Evolutionary conservation across 37 sponge, comb jelly and placozoan species (phyloP), one percentile per base, ranked within the genome.

Genomic region (Diacarnus erythraeanus): DNA sequence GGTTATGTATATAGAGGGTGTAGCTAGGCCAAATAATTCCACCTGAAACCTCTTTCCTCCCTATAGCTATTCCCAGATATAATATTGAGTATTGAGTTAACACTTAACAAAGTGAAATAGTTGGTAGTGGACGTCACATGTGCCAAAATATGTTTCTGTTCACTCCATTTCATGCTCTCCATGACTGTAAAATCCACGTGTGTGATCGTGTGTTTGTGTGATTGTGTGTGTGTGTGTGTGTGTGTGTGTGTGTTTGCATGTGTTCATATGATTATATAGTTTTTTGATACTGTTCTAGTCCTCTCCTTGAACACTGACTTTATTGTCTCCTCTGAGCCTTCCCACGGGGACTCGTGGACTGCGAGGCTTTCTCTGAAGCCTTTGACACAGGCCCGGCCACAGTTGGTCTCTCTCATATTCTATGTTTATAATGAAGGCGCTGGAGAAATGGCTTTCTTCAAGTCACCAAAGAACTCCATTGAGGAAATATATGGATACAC

Each of bases 391-490:
- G 0, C 51, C 30, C 54, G 38, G 9, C 70, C 87, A 0, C 34
- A 47, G 20, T 71, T 81, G 27, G 63, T 77, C 35, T 82, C 88
- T 22, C 43, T 88, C 69, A 64, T 88, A 35, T 18, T 88, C 57
- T 88, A 88, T 61, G 37, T 88, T 15, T 88, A 72, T 60, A 88
- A 88, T 38, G 88, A 88, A 59, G 83, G 83, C 35, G 54, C 51
- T 3, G 88, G 82, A 38, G 88, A 82, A 29, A 80, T 88, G 78
- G 84, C 71, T 18, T 81, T 64, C 42, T 37, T 33, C 57, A 59
- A 59, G 25, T 59, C 82, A 38, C 58, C 42, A 33, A 33, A 54
- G 44, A 71, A 71, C 47, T 31, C 83, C 17, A 59, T 81, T 10
- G 88, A 88, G 38, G 82, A 77, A 47, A 59, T 82, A 2, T 80